Evolutionary conservation across 2,797 vertebrate genomes (phyloP), one percentile per base, ranked within the genome.

Genomic region (Champsocephalus esox): DNA sequence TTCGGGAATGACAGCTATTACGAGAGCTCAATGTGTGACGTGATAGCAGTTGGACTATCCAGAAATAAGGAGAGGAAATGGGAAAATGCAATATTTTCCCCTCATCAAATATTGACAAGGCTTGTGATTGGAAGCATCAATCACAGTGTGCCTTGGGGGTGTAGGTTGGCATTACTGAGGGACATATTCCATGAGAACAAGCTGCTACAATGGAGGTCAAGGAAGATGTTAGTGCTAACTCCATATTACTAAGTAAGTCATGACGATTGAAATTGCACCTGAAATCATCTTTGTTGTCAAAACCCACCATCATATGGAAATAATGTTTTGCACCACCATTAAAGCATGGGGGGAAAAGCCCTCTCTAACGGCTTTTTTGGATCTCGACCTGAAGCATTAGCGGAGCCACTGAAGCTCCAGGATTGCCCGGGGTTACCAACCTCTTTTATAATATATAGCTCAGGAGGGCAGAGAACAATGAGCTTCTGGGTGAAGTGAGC

Each of bases 51-150:
- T 11, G 45, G 19, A 63, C 45, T 45, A 54, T 19, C 17, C 45
- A 16, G 12, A 38, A 62, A 48, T 43, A 59, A 28, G 28, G 43
- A 21, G 16, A 55, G n/a, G n/a, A 17, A 11, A 4, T 52, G 7
- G 17, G 17, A 56, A 34, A 56, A 57, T 38, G 56, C 45, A 44
- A 64, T 51, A 13, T 57, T 9, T 28, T 66, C 49, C 21, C 14
- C 41, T 64, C 56, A 76, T 85, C 51, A 79, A 82, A 86, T 68
- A 86, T 86, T 80, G 48, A 85, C n/a, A 46, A 45, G 21, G 45
- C 55, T 50, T 83, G 48, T 64, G 74, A 87, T 61, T 62, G 68
- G 55, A 75, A 51, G 62, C 78, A 83, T 83, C 68, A 64, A 51
- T 81, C 74, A 57, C 61, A 52, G 55, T 3, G 45, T 12, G 57